A percentile compares a stretch with the other conserved stretches of the same genome.
These are phyloP conservation scores for Nanorana parkeri DNA, from an alignment of 2,113 vertebrate species.

Conservation along the genomic window DNA sequence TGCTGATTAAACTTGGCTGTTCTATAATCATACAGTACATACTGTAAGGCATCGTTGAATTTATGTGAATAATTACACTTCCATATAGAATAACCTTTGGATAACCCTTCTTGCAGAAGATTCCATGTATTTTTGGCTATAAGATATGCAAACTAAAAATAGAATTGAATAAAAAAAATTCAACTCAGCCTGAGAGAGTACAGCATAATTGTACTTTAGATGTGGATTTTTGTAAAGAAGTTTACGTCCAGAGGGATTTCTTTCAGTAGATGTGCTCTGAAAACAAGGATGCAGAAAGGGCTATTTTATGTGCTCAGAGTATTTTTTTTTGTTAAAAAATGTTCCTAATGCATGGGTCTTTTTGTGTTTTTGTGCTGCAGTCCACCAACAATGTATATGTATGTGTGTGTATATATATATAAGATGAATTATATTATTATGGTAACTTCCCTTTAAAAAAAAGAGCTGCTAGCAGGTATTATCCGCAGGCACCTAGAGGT, in stretches of 20 bases:
- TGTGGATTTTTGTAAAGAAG: slow-evolving; percentile 44
- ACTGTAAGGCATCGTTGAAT: not conserved
- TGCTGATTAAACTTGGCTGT: too few species aligned
- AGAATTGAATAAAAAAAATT: slow-evolving; percentile 27
- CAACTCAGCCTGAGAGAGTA: slow-evolving; percentile 18
- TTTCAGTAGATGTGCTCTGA: slow-evolving; percentile 15
- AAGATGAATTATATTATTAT: too few species aligned
- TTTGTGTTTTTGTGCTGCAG: too few species aligned
- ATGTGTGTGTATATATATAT: too few species aligned
- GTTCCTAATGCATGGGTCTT: too few species aligned
- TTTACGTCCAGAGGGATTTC: slow-evolving; percentile 40
- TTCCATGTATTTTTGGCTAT: not conserved
- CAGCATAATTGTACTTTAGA: slow-evolving; percentile 40
- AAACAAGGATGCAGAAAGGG: slow-evolving; percentile 22
- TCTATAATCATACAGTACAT: too few species aligned
- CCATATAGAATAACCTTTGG: not conserved
- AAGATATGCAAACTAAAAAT: slow-evolving; percentile 25
- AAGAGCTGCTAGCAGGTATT: too few species aligned
- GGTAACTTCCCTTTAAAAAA: too few species aligned
- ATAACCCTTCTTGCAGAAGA: slow-evolving; percentile 6
- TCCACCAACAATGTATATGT: too few species aligned
- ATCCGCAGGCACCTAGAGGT: too few species aligned
- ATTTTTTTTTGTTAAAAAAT: slow-evolving; percentile 1
- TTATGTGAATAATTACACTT: slow-evolving; percentile 6
- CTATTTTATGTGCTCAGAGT: not conserved